Conservation (phyloP, 2,888 invertebrate genomes). For the Cantharis flavilabris region DNA sequence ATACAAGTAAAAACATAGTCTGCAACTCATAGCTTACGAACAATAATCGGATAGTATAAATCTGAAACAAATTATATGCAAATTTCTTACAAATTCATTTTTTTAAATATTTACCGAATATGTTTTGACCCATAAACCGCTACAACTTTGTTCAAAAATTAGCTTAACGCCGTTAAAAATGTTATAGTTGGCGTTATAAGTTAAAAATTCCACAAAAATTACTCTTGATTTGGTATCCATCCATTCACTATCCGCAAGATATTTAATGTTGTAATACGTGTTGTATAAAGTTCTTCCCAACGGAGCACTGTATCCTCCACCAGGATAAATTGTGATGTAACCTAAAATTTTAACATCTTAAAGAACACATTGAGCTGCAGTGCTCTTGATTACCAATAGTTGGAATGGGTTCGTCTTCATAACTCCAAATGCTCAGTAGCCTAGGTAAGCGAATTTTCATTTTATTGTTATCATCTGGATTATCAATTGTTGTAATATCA, state of each 20-base stretch:
- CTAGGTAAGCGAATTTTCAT: not conserved
- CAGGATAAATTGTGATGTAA: constrained; percentile 26
- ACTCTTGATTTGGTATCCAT: constrained; percentile 31
- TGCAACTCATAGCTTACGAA: constrained; percentile 26
- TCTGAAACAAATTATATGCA: constrained; percentile 19
- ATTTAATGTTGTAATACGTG: constrained; percentile 28
- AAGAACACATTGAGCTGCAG: not conserved
- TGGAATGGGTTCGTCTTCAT: not conserved
- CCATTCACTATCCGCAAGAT: constrained; percentile 28
- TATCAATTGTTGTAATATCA: not conserved
- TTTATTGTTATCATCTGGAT: not conserved
- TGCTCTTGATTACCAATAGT: not conserved
- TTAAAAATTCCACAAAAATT: constrained; percentile 34
- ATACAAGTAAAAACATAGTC: constrained; percentile 18
- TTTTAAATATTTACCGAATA: constrained; percentile 11
- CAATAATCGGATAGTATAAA: constrained; percentile 29
- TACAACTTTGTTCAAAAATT: constrained; percentile 31
- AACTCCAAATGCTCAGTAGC: not conserved
- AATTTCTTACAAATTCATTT: not conserved
- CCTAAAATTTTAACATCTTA: constrained; percentile 12
- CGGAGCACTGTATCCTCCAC: constrained; percentile 32
- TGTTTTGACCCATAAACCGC: constrained; percentile 26
- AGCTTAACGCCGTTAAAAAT: constrained; percentile 32
- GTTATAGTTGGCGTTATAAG: constrained; percentile 36
- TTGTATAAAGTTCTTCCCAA: constrained; percentile 32